Evolutionary conservation across 2,797 vertebrate species (phyloP), one percentile per base, ranked within the genome.

Genomic region (Orientallactaga sibirica): DNA sequence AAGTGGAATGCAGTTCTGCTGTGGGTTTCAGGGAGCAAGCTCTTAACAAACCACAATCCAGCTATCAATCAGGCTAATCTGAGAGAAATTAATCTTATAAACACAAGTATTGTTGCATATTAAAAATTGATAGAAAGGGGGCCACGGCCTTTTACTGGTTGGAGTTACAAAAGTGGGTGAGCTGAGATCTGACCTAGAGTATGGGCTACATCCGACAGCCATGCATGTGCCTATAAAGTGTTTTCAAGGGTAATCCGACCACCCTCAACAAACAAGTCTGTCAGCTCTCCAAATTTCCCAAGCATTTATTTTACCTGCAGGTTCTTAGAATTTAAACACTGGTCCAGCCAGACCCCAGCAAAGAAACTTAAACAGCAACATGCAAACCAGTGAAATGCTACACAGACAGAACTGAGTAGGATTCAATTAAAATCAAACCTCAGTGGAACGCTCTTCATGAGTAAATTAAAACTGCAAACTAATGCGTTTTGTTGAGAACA

Each of bases 1-100:
- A 98, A 98, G 98, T 97, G 97, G 98, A 98, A 98, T 98, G 98
- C 98, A 98, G 98, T 96, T 98, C 95, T 93, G 98, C 96, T 77
- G 97, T 98, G 98, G 98, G 97, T 98, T 98, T 97, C 98, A 97
- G 96, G 97, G 97, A 97, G 97, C 98, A 96, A 97, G 98, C 97
- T 98, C 98, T 98, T 98, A 98, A 98, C 97, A 98, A 98, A 98
- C 98, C 98, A 98, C 98, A 98, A 97, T 97, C 97, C 98, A 98
- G 97, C 98, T 97, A 98, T 98, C 98, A 98, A 98, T 98, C 98
- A 98, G 95, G 77, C 96, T 98, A 98, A 98, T 97, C 97, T 97
- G 97, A 97, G 98, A 98, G 98, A 98, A 98, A 98, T 98, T 98
- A 98, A 98, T 98, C 97, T 97, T 96, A 98, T 96, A 97, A 97